These are phyloP conservation scores for Mercenaria mercenaria DNA, from an alignment of 1,140 invertebrate genomes.

Conservation along the genomic window DNA sequence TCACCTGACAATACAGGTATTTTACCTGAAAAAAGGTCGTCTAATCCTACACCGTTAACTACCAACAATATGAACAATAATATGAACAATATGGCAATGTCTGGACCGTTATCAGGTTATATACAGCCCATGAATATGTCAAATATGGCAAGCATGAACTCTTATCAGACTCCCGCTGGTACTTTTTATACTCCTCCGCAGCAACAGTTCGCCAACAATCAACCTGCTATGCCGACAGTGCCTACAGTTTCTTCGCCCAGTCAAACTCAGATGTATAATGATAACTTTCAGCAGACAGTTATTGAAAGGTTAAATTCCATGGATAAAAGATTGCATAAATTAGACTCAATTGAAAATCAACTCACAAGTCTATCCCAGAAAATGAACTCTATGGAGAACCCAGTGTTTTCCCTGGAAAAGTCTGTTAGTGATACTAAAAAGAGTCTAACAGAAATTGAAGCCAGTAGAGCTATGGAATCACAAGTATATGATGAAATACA, in stretches of 20 bases:
- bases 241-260: not conserved
- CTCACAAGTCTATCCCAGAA: not conserved
- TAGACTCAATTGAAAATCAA: slow-evolving; percentile 13
- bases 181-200: not conserved
- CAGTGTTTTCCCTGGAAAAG: not conserved
- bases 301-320: slow-evolving; percentile 19
- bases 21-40: not conserved
- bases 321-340: not conserved
- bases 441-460: not conserved
- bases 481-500: not conserved
- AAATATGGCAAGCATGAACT: too few species aligned
- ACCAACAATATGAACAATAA: too few species aligned
- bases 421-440: not conserved
- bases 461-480: not conserved
- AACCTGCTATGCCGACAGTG: not conserved
- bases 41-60: not conserved
- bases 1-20: too few species aligned
- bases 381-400: not conserved
- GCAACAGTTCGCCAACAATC: not conserved
- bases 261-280: not conserved
- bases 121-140: not conserved
- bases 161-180: not conserved
- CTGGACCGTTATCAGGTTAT: not conserved
- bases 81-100: not conserved
- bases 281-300: not conserved